A percentile compares a stretch with the other conserved stretches of the same genome.
Conservation (phyloP, 2,888 invertebrate species). For the Steinernema hermaphroditum region DNA sequence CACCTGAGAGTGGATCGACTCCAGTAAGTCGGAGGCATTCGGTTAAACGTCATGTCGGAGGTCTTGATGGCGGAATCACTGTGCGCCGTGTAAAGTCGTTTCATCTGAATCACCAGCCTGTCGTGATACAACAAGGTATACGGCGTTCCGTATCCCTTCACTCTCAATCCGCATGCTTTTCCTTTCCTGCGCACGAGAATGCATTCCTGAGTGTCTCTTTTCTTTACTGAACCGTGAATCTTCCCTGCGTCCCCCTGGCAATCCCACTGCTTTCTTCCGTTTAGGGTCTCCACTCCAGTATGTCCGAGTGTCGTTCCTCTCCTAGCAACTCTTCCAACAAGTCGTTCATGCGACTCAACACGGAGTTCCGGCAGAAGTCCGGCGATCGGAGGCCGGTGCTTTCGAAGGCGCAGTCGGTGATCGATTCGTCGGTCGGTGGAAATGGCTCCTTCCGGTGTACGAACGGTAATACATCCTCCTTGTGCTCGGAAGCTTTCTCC, state of each 20-base stretch:
- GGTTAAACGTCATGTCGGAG: constrained; percentile 22
- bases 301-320: constrained; percentile 32
- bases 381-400: constrained; percentile 54
- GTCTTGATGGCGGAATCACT: constrained; percentile 13
- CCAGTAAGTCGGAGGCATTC: constrained; percentile 24
- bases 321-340: constrained; percentile 32
- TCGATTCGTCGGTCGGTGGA: constrained; percentile 35
- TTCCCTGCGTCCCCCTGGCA: not conserved
- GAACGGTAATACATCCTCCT: constrained; percentile 20
- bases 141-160: not conserved
- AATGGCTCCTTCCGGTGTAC: not conserved
- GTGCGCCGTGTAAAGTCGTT: constrained; percentile 17
- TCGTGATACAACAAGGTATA: not conserved
- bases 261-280: constrained; percentile 3
- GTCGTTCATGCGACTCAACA: constrained; percentile 47
- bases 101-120: constrained; percentile 24
- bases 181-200: not conserved
- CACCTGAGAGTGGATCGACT: constrained; percentile 11
- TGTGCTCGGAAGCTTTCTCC: not conserved
- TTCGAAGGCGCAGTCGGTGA: constrained; percentile 62
- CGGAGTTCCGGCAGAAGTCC: constrained; percentile 51
- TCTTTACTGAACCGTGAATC: not conserved
- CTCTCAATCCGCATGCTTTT: constrained; percentile 8
- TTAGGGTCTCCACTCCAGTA: constrained; percentile 1
- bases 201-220: not conserved